Evolutionary conservation across 2,797 vertebrate genomes (phyloP).

Genomic region (Kryptopterus vitreolus): DNA sequence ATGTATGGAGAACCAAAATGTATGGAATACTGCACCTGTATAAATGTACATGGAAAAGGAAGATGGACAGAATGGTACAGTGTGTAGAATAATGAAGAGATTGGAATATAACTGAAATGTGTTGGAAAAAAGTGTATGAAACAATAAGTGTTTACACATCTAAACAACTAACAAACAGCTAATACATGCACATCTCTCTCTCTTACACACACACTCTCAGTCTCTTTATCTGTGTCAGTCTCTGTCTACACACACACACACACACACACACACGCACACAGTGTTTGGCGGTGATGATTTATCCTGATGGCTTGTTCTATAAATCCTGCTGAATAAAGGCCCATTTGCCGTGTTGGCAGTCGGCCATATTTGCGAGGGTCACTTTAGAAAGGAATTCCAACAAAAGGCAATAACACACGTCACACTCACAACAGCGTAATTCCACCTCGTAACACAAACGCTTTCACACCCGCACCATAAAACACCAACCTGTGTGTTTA

Average conservation of each 20-base stretch:
- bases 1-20: not conserved
- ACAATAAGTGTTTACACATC: no score
- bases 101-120: no score
- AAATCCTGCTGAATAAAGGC: constrained; percentile 45
- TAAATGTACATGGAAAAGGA: no score
- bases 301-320: constrained; percentile 42
- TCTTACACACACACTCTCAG: not conserved
- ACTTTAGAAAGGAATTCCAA: constrained; percentile 31
- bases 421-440: constrained; percentile 27
- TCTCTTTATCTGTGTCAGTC: no score
- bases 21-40: not conserved
- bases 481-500: not conserved
- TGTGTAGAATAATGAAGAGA: no score
- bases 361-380: constrained; percentile 47
- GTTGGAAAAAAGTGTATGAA: no score
- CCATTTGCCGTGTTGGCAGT: constrained; percentile 44
- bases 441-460: constrained; percentile 18
- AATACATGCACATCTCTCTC: not conserved
- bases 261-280: constrained; percentile 7
- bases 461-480: not conserved
- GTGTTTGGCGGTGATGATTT: constrained; percentile 39
- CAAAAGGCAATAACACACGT: constrained; percentile 38
- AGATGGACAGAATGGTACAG: no score
- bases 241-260: constrained; percentile 10
- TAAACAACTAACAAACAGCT: not conserved